phyloP scores from a whole-genome alignment of 2,113 vertebrate genomes.

The Xerus inauris region DNA sequence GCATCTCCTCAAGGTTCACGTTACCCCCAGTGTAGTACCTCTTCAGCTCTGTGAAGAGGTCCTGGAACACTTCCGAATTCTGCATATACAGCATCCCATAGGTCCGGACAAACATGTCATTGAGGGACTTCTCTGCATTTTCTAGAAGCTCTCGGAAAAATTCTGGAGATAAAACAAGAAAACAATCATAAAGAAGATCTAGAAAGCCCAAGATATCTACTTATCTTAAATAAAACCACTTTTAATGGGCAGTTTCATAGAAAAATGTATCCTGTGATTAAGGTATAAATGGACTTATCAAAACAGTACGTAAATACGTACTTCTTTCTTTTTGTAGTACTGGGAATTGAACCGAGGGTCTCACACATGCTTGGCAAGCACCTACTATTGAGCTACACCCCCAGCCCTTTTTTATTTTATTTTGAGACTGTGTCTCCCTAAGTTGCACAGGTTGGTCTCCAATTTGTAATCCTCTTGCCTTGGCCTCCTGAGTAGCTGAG shows the following conservation, averaged over 20 bases:
- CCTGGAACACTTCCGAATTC: slow-evolving; percentile 97
- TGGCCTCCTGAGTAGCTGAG: background rate
- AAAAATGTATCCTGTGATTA: background rate
- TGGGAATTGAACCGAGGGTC: background rate
- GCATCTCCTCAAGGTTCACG: slow-evolving; percentile 97
- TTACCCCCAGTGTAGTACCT: slow-evolving; percentile 97
- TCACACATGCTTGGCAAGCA: background rate
- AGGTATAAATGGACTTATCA: background rate
- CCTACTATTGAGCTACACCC: background rate
- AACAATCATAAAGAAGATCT: background rate
- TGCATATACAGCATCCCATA: slow-evolving; percentile 96
- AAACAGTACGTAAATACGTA: background rate
- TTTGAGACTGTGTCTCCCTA: background rate
- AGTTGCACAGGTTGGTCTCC: background rate
- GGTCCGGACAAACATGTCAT: slow-evolving; percentile 94
- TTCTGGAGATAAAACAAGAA: slow-evolving; percentile 86
- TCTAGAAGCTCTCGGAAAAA: slow-evolving; percentile 98
- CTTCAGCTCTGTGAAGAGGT: slow-evolving; percentile 96
- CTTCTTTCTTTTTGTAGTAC: background rate
- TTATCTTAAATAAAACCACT: background rate
- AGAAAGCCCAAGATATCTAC: background rate
- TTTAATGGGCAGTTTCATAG: background rate
- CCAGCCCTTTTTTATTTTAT: background rate
- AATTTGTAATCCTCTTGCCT: background rate
- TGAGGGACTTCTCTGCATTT: slow-evolving; percentile 96